Evolutionary conservation across 2,888 invertebrate genomes (phyloP).

Genomic region (Eristalinus aeneus): DNA sequence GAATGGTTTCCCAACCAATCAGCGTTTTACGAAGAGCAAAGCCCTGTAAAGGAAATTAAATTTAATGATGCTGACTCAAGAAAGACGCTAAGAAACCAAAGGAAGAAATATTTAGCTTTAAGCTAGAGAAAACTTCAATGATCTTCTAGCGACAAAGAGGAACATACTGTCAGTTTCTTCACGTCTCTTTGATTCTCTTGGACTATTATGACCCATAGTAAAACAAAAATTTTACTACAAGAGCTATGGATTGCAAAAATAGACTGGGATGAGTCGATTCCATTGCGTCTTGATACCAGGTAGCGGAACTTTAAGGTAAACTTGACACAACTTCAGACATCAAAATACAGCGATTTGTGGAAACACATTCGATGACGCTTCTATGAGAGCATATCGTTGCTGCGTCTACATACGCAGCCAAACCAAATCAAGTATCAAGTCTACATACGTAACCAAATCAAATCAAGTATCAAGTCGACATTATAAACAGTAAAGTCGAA

Average conservation of each 20-base stretch:
- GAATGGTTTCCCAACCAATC: constrained; percentile 34
- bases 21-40: constrained; percentile 7
- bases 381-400: constrained; percentile 3
- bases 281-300: constrained; percentile 1
- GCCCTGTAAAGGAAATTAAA: constrained; percentile 21
- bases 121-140: constrained; percentile 34
- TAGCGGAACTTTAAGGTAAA: constrained; percentile 10
- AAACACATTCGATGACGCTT: constrained; percentile 3
- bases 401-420: background rate
- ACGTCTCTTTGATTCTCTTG: constrained; percentile 38
- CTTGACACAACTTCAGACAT: background rate
- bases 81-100: constrained; percentile 28
- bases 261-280: constrained; percentile 41
- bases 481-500: constrained; percentile 34
- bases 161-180: no score
- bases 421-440: background rate
- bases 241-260: constrained; percentile 26
- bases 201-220: constrained; percentile 35
- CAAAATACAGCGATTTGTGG: constrained; percentile 20
- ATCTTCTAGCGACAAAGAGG: no score
- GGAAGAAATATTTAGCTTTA: constrained; percentile 12
- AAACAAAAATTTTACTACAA: constrained; percentile 31
- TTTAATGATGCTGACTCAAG: constrained; percentile 25
- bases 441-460: background rate
- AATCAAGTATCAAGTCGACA: background rate